Percentiles rank a stretch among this genome's conserved stretches.
Conservation (phyloP, 2,888 invertebrate species). For the Dichetophora obliterata region DNA sequence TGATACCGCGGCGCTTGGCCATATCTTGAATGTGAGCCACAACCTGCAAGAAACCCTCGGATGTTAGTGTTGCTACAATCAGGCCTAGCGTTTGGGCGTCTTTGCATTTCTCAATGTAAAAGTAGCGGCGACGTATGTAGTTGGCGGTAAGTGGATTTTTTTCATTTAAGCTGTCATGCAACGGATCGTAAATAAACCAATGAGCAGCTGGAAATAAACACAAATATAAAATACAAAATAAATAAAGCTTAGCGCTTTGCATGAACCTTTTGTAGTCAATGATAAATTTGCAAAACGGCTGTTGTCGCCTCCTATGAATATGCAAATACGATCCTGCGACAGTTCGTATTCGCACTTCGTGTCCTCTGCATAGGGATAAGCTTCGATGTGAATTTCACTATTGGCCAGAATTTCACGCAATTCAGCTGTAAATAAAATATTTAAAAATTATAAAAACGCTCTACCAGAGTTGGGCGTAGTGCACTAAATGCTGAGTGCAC, state of each 20-base stretch:
- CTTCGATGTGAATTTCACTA: slow-evolving; percentile 53
- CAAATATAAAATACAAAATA: slow-evolving; percentile 15
- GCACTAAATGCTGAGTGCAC: no score
- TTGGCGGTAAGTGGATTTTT: slow-evolving; percentile 71
- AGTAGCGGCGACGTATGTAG: slow-evolving; percentile 85
- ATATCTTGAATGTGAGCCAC: slow-evolving; percentile 81
- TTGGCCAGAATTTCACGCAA: slow-evolving; percentile 52
- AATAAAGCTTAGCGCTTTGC: slow-evolving; percentile 34
- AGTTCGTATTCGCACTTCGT: slow-evolving; percentile 59
- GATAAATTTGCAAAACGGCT: slow-evolving; percentile 77
- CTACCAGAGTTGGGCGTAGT: no score
- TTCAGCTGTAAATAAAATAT: slow-evolving; percentile 40
- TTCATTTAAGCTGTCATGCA: slow-evolving; percentile 63
- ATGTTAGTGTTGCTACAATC: slow-evolving; percentile 90
- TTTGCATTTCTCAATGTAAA: slow-evolving; percentile 89
- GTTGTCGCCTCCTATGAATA: slow-evolving; percentile 78
- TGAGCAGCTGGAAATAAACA: slow-evolving; percentile 66
- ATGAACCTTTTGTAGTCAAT: slow-evolving; percentile 72
- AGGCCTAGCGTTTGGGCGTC: slow-evolving; percentile 91
- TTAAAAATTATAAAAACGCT: no score
- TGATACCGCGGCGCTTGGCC: slow-evolving; percentile 83
- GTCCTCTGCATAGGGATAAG: slow-evolving; percentile 58
- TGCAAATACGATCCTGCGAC: slow-evolving; percentile 73
- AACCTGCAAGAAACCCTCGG: slow-evolving; percentile 82
- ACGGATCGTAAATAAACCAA: slow-evolving; percentile 74